Evolutionary conservation across 1,140 invertebrate genomes (phyloP), one percentile per base, ranked within the genome.

Genomic region (Popillia japonica): DNA sequence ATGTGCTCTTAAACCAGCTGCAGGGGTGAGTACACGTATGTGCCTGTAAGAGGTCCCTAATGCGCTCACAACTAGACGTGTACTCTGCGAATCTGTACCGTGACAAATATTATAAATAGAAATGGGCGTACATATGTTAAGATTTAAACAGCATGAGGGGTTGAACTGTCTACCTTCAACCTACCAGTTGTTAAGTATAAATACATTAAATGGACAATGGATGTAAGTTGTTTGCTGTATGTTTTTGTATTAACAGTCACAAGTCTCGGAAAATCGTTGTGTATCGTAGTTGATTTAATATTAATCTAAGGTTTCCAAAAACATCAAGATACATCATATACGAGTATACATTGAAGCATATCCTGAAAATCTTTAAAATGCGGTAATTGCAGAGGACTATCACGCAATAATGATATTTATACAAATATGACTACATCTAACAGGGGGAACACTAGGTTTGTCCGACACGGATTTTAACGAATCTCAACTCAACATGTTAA

Each of bases 91-190:
- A 74, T 74, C 72, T 74, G 72, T 74, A 74, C 78, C 78, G 76
- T 79, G 76, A 78, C 79, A 77, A 79, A 79, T 78, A 78, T 75
- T 77, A 64, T 77, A 72, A 48, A 77, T 79, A 73, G 75, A 77
- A 68, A 75, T 72, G 55, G 79, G 79, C 79, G 79, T 79, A 40
- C 76, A 79, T 79, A 79, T 76, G 72, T 74, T 74, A 74, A 74
- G 40, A 74, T 41, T 27, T 42, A 74, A 40, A 74, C 40, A 22
- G 72, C 27, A 27, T n/a, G 40, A 27, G 41, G 72, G 72, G 61
- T 68, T 68, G 61, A 27, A 68, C 61, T 4, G 20, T 22, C 10
- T 68, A 68, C 22, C 61, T 68, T 34, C 22, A 23, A 68, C 27
- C 8, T 34, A 68, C 61, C 61, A 68, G 61, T 68, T 68, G 61